A percentile compares a stretch with the other conserved stretches of the same genome.
These are phyloP conservation scores for Melolontha melolontha DNA, from an alignment of 2,888 invertebrate genomes.

Conservation along the genomic window DNA sequence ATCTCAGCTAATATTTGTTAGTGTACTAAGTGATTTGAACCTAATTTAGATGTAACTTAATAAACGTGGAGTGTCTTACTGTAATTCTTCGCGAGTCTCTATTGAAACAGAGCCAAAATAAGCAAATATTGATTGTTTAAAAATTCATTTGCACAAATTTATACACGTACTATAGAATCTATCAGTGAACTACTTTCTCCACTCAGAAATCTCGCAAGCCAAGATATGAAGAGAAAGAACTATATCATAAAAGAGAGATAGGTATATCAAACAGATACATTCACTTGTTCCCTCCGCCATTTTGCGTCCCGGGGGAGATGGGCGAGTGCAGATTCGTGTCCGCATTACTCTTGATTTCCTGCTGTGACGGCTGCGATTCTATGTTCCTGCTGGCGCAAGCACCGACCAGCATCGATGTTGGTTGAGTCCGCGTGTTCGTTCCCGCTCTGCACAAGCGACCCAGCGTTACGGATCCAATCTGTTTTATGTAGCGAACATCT, in stretches of 20 bases:
- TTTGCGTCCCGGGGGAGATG: slow-evolving; percentile 64
- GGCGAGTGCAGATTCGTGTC: slow-evolving; percentile 74
- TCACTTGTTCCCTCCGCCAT: slow-evolving; percentile 60
- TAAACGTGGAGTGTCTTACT: too few relatives aligned
- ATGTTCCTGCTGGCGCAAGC: slow-evolving; percentile 44
- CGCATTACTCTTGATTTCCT: slow-evolving; percentile 76
- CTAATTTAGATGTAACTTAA: too few relatives aligned
- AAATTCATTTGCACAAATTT: background rate
- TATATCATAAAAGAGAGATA: slow-evolving; percentile 14
- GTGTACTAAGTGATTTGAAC: too few relatives aligned
- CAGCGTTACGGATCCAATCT: slow-evolving; percentile 1
- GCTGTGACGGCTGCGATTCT: slow-evolving; percentile 64
- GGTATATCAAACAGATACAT: slow-evolving; percentile 43
- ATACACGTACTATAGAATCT: background rate
- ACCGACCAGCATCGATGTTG: slow-evolving; percentile 13
- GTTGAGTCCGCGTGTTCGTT: slow-evolving; percentile 17
- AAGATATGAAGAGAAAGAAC: slow-evolving; percentile 21
- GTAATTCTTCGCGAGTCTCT: background rate
- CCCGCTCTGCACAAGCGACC: slow-evolving; percentile 5
- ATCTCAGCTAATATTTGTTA: too few relatives aligned
- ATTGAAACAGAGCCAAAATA: background rate
- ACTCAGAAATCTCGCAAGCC: background rate
- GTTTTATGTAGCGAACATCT: slow-evolving; percentile 27
- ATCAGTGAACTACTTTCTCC: slow-evolving; percentile 21
- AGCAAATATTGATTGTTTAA: background rate